phyloP scores from a whole-genome alignment of 2,113 vertebrate species.

The Lagopus leucura region DNA sequence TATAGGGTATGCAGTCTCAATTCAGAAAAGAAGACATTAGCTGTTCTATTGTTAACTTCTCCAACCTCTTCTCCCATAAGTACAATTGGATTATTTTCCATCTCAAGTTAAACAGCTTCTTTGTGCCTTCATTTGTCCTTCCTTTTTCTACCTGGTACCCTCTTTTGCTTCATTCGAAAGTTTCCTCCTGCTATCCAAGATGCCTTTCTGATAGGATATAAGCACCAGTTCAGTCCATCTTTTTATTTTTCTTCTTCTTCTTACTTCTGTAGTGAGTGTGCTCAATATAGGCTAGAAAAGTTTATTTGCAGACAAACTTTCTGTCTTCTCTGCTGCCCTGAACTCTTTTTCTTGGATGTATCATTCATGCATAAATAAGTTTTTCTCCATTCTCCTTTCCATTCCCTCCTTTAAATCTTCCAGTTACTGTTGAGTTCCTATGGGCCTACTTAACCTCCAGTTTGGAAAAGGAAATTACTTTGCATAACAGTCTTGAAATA shows the following conservation, averaged over 20 bases:
- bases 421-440: neutral
- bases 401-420: neutral
- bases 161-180: neutral
- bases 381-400: neutral
- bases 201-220: rapidly evolving
- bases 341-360: neutral
- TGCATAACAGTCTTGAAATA: neutral
- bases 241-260: neutral
- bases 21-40: neutral
- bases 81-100: neutral
- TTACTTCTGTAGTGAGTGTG: rapidly evolving
- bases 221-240: neutral
- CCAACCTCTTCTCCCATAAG: neutral
- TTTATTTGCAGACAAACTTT: neutral
- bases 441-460: neutral
- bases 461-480: neutral
- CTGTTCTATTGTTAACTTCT: neutral
- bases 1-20: neutral
- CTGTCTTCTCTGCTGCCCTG: neutral
- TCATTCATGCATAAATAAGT: neutral
- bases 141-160: neutral
- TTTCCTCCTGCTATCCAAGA: neutral
- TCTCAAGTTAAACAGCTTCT: neutral
- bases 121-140: neutral
- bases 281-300: neutral